phyloP scores from a whole-genome alignment of 2,797 vertebrate species.

The Chrysocyon brachyurus region DNA sequence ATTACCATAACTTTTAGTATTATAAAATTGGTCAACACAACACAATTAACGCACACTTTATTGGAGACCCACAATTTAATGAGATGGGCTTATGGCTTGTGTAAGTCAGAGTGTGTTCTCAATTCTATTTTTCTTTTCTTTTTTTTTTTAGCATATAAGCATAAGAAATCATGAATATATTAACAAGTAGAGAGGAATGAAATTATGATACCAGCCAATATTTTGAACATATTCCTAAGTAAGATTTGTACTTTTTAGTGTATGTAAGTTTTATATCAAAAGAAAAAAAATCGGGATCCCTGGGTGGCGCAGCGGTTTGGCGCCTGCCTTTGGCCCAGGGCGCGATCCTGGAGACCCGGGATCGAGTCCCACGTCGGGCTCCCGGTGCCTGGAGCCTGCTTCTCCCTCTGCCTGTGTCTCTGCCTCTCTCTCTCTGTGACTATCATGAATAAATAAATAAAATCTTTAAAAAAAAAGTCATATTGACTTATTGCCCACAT shows the following conservation, averaged over 20 bases:
- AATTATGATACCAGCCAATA: constrained; percentile 16
- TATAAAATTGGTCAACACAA: constrained; percentile 8
- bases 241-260: neutral
- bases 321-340: no score
- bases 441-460: no score
- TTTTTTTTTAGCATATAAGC: neutral
- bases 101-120: neutral
- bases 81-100: neutral
- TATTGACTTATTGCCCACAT: neutral
- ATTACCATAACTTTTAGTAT: neutral
- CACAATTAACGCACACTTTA: neutral
- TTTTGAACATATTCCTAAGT: constrained; percentile 18
- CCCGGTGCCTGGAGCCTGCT: no score
- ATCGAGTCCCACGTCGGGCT: no score
- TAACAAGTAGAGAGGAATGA: neutral
- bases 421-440: no score
- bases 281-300: constrained; percentile 20
- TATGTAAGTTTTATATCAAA: constrained; percentile 10
- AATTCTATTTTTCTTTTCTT: neutral
- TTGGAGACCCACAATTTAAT: neutral
- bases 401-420: no score
- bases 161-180: neutral
- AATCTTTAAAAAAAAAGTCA: neutral
- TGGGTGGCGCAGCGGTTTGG: no score
- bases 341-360: no score